Conservation (phyloP, 2,113 vertebrate species). For the Microtus oregoni region DNA sequence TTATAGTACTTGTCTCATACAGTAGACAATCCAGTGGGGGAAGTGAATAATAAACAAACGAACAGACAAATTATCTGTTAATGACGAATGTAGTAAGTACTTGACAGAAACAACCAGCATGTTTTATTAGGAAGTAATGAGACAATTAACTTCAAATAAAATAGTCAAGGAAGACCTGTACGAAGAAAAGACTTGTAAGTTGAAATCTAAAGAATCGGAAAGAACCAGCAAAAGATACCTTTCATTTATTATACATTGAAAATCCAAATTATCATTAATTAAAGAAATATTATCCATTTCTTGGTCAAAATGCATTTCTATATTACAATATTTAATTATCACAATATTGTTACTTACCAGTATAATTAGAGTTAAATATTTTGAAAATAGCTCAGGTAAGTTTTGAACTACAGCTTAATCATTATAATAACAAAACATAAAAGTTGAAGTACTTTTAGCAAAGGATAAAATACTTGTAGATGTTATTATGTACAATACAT, state of each 20-base stretch:
- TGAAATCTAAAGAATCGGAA: constrained; percentile 19
- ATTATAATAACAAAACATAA: background rate
- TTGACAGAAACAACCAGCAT: constrained; percentile 32
- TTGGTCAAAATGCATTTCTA: constrained; percentile 11
- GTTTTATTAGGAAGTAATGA: background rate
- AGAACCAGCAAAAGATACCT: background rate
- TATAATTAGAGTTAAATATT: background rate
- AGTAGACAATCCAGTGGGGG: background rate
- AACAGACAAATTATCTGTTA: constrained; percentile 8
- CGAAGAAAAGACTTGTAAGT: background rate
- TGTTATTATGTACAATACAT: background rate
- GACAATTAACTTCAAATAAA: background rate
- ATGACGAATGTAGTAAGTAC: background rate
- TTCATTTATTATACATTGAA: constrained; percentile 13
- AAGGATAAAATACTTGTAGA: background rate
- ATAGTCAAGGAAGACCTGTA: background rate
- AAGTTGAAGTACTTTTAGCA: background rate
- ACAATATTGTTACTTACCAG: constrained; percentile 5
- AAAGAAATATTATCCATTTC: background rate
- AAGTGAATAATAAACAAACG: constrained; percentile 14
- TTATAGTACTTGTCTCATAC: background rate
- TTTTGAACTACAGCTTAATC: background rate
- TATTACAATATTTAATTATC: background rate
- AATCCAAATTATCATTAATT: constrained; percentile 21
- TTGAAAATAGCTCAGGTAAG: background rate